These are phyloP conservation scores for Amiota mariae DNA, from an alignment of 2,888 invertebrate genomes.

Conservation along the genomic window DNA sequence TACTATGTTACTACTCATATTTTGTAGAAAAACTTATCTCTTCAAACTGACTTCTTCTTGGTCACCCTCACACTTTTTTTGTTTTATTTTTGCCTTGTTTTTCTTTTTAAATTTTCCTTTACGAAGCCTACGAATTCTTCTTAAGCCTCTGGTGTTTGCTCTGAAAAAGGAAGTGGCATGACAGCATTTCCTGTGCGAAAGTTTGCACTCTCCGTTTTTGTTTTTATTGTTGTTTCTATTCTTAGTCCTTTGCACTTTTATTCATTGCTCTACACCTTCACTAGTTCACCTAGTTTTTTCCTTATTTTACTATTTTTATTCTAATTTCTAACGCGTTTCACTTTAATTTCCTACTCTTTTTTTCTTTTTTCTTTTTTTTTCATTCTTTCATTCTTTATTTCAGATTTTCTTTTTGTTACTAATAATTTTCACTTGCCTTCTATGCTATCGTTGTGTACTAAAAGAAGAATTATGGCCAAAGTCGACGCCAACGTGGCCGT, in stretches of 20 bases:
- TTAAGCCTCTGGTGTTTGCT: neutral
- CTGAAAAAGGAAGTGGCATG: neutral
- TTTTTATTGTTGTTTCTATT: neutral
- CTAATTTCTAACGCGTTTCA: neutral
- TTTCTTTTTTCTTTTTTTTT: neutral
- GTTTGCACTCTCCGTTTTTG: neutral
- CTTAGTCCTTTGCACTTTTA: neutral
- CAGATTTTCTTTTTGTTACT: neutral
- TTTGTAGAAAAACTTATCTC: too few relatives aligned
- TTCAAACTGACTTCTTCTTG: too few relatives aligned
- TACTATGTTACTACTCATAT: too few relatives aligned
- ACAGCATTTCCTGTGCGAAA: slow-evolving; percentile 14
- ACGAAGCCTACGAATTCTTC: neutral
- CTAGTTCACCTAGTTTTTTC: neutral
- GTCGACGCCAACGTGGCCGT: too few relatives aligned
- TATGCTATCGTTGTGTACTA: neutral
- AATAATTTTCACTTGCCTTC: slow-evolving; percentile 9
- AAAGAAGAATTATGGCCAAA: slow-evolving; percentile 6
- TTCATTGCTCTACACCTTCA: neutral
- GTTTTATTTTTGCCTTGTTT: neutral
- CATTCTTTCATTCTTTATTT: neutral
- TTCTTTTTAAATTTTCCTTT: neutral
- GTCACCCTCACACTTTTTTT: neutral
- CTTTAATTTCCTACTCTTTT: neutral
- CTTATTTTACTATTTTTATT: neutral